Base-by-base conservation (phyloP, 1,140 invertebrate genomes). In the Polypedilum pembai region DNA sequence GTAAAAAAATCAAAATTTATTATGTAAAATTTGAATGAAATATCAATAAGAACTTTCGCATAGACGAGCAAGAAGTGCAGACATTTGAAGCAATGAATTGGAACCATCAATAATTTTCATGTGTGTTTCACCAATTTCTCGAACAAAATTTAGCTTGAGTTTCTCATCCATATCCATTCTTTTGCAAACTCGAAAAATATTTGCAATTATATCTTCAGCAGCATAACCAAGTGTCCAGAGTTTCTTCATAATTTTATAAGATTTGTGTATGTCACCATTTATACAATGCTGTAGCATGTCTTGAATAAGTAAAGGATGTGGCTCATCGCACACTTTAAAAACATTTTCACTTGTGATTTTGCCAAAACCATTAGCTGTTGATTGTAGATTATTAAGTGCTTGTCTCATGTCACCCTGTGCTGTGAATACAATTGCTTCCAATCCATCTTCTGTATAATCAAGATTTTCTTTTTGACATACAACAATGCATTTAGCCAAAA, bases 321-420 rank as follows among this genome's bases (percentile, higher is more conserved):
- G 98, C 82, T 99, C 97, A 84, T 99, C 98, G 82, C 98, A 99
- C 15, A 99, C 96, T 87, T 99, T 99, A 80, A 99, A 99, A n/a
- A 99, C 98, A 88, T 98, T 97, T 79, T 95, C 91, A 76, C 90
- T 90, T 77, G 91, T 96, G 1, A 99, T 90, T 79, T 92, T 89
- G 5, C 90, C 91, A 86, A 98, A 99, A 24, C 97, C 97, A 83
- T 98, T 95, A 66, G 89, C 89, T 0, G 98, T 99, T 3, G 97
- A 97, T 84, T 99, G 98, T 24, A 99, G 83, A 87, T 99, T 99
- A 83, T 99, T 99, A 15, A 99, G 84, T 0, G 93, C 98, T 78
- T 94, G 95, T 80, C 98, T 87, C 93, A 99, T 95, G 82, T 99
- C 98, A 1, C 98, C 98, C 85, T 99, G 96, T 0, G 98, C 94